Conservation (phyloP, 2,113 vertebrate genomes). For the Eptesicus fuscus region DNA sequence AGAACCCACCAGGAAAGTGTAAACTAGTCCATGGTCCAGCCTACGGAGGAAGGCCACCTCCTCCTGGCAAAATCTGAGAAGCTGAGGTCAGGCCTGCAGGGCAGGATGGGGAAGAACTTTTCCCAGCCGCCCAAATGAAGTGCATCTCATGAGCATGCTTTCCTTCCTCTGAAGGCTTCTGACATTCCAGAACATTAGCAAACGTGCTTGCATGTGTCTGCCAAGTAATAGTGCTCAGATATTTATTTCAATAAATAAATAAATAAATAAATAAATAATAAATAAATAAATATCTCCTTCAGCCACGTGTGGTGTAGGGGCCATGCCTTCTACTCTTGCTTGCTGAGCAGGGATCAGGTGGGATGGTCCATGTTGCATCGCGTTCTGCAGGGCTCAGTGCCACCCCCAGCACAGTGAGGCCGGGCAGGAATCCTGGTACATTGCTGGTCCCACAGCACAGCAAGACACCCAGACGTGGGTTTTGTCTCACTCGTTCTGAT, state of each 20-base stretch:
- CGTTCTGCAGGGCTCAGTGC: fast-evolving
- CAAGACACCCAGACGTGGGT: fast-evolving
- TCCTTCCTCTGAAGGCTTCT: background rate
- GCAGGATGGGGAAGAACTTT: background rate
- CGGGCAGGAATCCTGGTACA: fast-evolving
- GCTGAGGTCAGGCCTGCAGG: background rate
- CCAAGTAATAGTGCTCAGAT: background rate
- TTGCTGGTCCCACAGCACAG: fast-evolving
- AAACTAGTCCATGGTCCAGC: background rate
- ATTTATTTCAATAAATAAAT: background rate
- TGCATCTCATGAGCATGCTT: background rate
- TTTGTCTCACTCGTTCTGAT: background rate
- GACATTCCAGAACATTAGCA: background rate
- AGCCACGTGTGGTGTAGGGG: fast-evolving
- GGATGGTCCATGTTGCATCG: fast-evolving
- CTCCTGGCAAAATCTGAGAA: background rate
- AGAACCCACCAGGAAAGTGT: background rate
- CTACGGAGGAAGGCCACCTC: background rate
- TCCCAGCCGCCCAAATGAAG: background rate
- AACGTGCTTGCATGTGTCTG: background rate
- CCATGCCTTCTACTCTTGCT: background rate
- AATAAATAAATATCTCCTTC: background rate
- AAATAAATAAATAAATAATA: background rate
- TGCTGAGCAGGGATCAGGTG: background rate
- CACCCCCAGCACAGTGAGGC: fast-evolving